Evolutionary conservation across 1,140 invertebrate species (phyloP).

Genomic region (Drosophila nigrodunni): DNA sequence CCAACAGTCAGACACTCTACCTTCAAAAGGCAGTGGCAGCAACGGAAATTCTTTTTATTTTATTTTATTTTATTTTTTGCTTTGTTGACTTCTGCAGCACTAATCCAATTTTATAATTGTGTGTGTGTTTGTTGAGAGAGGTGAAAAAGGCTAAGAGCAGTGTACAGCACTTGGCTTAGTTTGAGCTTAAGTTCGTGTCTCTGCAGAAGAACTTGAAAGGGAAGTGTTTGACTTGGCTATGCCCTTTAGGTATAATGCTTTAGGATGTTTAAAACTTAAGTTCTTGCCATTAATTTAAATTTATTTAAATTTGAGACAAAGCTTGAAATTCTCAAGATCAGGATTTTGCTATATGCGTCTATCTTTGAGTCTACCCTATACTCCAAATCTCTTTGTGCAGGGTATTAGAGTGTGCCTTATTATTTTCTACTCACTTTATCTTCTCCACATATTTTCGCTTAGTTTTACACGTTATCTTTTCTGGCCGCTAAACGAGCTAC

Average conservation of each 20-base stretch:
- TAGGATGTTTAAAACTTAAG: too few relatives aligned
- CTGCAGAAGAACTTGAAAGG: background rate
- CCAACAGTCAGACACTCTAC: conserved; percentile 67
- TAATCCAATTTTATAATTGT: conserved; percentile 82
- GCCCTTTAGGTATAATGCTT: background rate
- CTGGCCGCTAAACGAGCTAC: conserved; percentile 68
- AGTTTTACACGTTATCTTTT: conserved; percentile 63
- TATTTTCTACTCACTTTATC: conserved; percentile 45
- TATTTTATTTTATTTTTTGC: conserved; percentile 18
- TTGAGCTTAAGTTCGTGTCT: conserved; percentile 2
- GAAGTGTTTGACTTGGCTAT: background rate
- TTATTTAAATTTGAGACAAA: too few relatives aligned
- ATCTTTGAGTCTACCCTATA: background rate
- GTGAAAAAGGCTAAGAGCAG: conserved; percentile 45
- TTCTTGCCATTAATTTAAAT: too few relatives aligned
- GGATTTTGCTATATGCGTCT: too few relatives aligned
- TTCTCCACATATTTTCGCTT: conserved; percentile 48
- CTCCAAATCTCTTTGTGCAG: background rate
- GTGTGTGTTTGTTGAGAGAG: conserved; percentile 31
- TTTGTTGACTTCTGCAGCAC: conserved; percentile 56
- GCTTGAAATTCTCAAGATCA: too few relatives aligned
- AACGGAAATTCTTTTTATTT: conserved; percentile 28
- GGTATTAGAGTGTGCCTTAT: conserved; percentile 21
- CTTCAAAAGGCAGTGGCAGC: conserved; percentile 25
- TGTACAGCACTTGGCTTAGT: conserved; percentile 69